Percentiles rank a stretch among this genome's conserved stretches.
phyloP scores from a whole-genome alignment of 2,888 invertebrate genomes.

The Amblyjoppa fuscipennis region DNA sequence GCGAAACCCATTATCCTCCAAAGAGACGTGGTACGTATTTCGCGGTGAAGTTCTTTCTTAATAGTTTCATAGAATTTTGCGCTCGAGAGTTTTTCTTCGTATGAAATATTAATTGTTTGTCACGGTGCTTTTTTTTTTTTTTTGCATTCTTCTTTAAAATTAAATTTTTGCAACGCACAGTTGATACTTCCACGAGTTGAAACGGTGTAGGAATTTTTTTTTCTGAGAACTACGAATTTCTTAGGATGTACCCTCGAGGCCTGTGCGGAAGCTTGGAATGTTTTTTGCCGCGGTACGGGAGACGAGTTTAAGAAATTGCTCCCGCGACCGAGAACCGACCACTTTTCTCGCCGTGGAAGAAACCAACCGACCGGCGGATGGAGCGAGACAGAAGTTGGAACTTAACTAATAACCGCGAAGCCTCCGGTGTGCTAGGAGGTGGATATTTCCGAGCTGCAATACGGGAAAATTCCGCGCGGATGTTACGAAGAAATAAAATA shows the following conservation, averaged over 20 bases:
- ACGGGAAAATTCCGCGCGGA: constrained; percentile 20
- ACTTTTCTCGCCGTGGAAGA: neutral
- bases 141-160: neutral
- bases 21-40: neutral
- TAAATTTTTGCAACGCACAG: neutral
- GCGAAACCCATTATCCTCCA: neutral
- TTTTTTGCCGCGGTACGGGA: neutral
- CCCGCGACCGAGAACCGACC: neutral
- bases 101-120: neutral
- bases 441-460: constrained; percentile 55
- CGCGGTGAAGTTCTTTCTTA: neutral
- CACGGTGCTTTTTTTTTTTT: neutral
- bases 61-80: neutral
- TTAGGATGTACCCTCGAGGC: neutral
- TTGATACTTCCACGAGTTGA: neutral
- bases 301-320: neutral
- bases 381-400: neutral
- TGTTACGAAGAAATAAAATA: constrained; percentile 30
- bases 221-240: neutral
- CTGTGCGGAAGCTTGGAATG: neutral
- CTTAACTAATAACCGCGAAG: constrained; percentile 13
- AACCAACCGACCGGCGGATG: constrained; percentile 4
- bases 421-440: constrained; percentile 38
- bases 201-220: neutral
- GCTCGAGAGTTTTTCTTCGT: neutral